These are phyloP conservation scores for Misgurnus anguillicaudatus DNA, from an alignment of 2,113 vertebrate genomes.

Conservation along the genomic window DNA sequence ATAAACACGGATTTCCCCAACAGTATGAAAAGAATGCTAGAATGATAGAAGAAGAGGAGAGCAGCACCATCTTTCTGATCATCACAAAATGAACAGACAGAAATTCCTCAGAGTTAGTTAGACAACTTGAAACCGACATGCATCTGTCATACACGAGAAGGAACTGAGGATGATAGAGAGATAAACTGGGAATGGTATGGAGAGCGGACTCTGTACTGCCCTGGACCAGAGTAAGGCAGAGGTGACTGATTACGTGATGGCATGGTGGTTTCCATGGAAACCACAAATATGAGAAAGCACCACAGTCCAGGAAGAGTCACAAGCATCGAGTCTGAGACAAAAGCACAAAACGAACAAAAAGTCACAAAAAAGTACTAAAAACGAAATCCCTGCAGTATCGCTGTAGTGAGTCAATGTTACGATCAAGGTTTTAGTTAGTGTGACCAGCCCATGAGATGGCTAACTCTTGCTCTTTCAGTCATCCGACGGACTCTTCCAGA, in stretches of 20 bases:
- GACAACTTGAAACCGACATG: conserved; percentile 31
- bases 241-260: conserved; percentile 68
- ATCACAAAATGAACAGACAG: neutral
- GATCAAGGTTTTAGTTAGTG: conserved; percentile 75
- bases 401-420: conserved; percentile 52
- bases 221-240: conserved; percentile 69
- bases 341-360: conserved; percentile 41
- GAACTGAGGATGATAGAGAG: neutral
- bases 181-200: neutral
- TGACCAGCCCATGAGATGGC: conserved; percentile 99
- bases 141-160: neutral
- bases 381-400: conserved; percentile 92
- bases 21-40: neutral
- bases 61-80: conserved; percentile 53
- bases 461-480: conserved; percentile 98
- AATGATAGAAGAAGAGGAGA: conserved; percentile 14
- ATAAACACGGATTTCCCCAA: too few relatives aligned
- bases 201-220: conserved; percentile 31
- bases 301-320: conserved; percentile 75
- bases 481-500: conserved; percentile 96
- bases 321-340: conserved; percentile 71
- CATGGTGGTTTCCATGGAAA: conserved; percentile 76
- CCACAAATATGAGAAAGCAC: conserved; percentile 79
- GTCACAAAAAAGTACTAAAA: conserved; percentile 60
- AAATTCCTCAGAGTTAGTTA: conserved; percentile 10